Evolutionary conservation across 2,113 vertebrate genomes (phyloP), one percentile per base, ranked within the genome.

Genomic region (Cryptotis parvus): DNA sequence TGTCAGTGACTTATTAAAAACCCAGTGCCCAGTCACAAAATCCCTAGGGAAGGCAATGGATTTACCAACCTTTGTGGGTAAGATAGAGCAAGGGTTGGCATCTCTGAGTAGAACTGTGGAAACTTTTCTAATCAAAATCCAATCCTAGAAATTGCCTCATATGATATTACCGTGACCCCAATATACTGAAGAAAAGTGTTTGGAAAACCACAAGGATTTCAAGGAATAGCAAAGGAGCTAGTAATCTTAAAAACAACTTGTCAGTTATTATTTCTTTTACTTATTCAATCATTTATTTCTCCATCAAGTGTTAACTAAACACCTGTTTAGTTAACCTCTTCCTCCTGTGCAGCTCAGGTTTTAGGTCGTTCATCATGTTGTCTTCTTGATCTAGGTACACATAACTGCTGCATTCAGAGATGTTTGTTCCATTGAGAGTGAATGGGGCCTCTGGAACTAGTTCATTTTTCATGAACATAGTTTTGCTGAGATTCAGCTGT

Each of bases 1-100:
- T 96, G 95, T 96, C 93, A 93, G 69, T 26, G 77, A 87, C 78
- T 87, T 94, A 94, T 94, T 91, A 95, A 79, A 95, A 93, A 79
- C 68, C 73, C 41, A 86, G 72, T 70, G 52, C 80, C 88, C 76
- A 89, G 91, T 73, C 52, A 87, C 52, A 68, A 69, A 93, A 85
- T 72, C 18, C 16, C 39, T 31, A 9, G 49, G 87, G 81, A 94
- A 95, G 49, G 83, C 81, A 93, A 93, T 66, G 84, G 94, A 92
- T 86, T 90, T 92, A 80, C 65, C 83, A 92, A 82, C 83, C 94
- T 96, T 78, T 92, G 45, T 49, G 76, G 73, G 72, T 86, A 89
- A 93, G 73, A 52, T 1, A 69, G 70, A 92, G 76, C 61, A 89
- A 77, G 72, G 26, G 33, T 20, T 68, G 22, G 68, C 73, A 45